Evolutionary conservation across 2,888 invertebrate genomes (phyloP).

Genomic region (Drosophila koepferae): DNA sequence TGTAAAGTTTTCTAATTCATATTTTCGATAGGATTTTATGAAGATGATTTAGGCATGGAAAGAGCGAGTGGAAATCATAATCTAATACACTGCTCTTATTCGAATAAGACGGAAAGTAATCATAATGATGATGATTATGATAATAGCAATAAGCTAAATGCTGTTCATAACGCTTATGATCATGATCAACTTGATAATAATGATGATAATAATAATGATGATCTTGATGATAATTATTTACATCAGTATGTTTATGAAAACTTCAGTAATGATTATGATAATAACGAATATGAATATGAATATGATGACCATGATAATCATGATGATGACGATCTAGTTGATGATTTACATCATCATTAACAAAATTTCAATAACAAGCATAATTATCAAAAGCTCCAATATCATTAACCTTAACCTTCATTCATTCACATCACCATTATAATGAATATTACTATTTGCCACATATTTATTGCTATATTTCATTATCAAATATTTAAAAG

Average conservation of each 20-base stretch:
- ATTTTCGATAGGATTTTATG: background rate
- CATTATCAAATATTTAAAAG: background rate
- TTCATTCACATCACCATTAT: background rate
- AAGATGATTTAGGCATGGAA: too few species aligned
- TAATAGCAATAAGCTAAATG: background rate
- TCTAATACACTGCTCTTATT: background rate
- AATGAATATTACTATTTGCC: background rate
- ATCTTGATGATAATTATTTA: too few species aligned
- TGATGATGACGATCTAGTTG: background rate
- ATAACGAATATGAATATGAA: too few species aligned
- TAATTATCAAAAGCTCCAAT: background rate
- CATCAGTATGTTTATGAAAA: too few species aligned
- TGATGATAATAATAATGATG: background rate
- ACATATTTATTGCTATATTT: background rate
- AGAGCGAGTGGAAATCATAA: background rate
- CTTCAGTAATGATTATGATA: too few species aligned
- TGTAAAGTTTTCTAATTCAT: background rate
- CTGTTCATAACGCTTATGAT: background rate
- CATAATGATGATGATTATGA: background rate
- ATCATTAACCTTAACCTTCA: background rate
- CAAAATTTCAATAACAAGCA: background rate
- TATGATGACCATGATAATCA: too few species aligned
- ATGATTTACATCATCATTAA: background rate
- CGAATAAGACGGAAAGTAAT: background rate
- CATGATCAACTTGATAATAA: background rate